phyloP scores from a whole-genome alignment of 1,140 invertebrate species.

The Tetragonula clypearis region DNA sequence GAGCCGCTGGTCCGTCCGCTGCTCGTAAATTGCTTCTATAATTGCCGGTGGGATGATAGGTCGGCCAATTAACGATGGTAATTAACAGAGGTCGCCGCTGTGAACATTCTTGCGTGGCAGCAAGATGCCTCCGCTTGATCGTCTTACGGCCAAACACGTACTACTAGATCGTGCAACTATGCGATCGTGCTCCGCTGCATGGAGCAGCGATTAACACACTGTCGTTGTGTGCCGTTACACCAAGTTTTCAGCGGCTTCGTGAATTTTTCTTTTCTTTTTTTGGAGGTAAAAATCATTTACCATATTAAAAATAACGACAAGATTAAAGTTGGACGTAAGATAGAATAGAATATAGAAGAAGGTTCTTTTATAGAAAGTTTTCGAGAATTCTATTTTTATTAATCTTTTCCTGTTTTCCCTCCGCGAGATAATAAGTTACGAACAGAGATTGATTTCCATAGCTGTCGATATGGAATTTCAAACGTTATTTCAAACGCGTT shows the following conservation, averaged over 20 bases:
- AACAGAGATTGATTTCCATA: not conserved
- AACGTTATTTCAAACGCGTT: too few relatives aligned
- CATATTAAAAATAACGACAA: too few relatives aligned
- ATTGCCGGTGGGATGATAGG: constrained; percentile 7
- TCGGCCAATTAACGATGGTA: constrained; percentile 4
- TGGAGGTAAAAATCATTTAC: too few relatives aligned
- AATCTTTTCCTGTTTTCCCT: too few relatives aligned
- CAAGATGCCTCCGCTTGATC: not conserved
- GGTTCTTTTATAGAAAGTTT: too few relatives aligned
- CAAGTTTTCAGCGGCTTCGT: not conserved
- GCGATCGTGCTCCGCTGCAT: too few relatives aligned
- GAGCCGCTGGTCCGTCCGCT: not conserved
- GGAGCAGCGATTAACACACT: not conserved
- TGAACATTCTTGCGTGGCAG: not conserved
- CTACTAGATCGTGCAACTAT: not conserved
- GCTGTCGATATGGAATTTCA: not conserved
- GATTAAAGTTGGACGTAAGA: too few relatives aligned
- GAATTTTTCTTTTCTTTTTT: not conserved
- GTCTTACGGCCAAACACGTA: not conserved
- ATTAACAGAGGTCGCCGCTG: not conserved
- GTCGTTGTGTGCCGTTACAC: not conserved
- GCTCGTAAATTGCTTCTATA: constrained; percentile 17
- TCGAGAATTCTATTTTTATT: too few relatives aligned
- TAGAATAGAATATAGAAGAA: too few relatives aligned
- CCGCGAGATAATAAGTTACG: too few relatives aligned